These are phyloP conservation scores for Ptychadena robeensis DNA, from an alignment of 2,797 vertebrate genomes.

Conservation along the genomic window DNA sequence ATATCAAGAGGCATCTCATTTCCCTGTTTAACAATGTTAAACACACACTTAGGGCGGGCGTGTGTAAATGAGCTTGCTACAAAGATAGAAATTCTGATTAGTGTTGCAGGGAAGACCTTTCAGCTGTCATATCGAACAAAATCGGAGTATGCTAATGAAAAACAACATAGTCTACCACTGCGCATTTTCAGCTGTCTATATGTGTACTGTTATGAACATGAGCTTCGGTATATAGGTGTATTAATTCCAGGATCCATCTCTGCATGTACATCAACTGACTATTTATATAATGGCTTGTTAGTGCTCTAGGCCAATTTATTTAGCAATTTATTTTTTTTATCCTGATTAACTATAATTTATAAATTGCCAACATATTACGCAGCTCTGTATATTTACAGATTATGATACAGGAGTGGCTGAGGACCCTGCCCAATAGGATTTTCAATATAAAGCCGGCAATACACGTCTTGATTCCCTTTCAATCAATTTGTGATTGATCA, in stretches of 20 bases:
- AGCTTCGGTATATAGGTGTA: not conserved
- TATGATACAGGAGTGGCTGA: too few relatives aligned
- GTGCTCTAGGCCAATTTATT: too few relatives aligned
- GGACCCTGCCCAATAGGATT: too few relatives aligned
- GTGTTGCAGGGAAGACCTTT: conserved; percentile 33
- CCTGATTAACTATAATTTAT: too few relatives aligned
- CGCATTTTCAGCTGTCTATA: conserved; percentile 10
- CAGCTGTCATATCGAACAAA: conserved; percentile 7
- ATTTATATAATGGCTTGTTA: too few relatives aligned
- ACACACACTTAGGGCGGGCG: conserved; percentile 52
- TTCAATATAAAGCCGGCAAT: too few relatives aligned
- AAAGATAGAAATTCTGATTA: conserved; percentile 43
- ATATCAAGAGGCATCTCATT: conserved; percentile 54
- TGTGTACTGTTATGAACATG: conserved; percentile 14
- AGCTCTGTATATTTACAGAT: too few relatives aligned
- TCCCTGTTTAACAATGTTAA: conserved; percentile 58
- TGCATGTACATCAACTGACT: not conserved
- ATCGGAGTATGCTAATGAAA: conserved; percentile 22
- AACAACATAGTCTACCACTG: not conserved
- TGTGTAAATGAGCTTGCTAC: conserved; percentile 47
- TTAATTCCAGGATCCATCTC: not conserved
- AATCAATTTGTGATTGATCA: too few relatives aligned
- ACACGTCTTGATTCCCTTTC: too few relatives aligned
- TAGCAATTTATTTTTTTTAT: too few relatives aligned
- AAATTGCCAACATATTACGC: too few relatives aligned